A percentile compares a stretch with the other conserved stretches of the same genome.
Evolutionary conservation across 2,113 vertebrate genomes (phyloP).

Genomic region (Hystrix brachyura): DNA sequence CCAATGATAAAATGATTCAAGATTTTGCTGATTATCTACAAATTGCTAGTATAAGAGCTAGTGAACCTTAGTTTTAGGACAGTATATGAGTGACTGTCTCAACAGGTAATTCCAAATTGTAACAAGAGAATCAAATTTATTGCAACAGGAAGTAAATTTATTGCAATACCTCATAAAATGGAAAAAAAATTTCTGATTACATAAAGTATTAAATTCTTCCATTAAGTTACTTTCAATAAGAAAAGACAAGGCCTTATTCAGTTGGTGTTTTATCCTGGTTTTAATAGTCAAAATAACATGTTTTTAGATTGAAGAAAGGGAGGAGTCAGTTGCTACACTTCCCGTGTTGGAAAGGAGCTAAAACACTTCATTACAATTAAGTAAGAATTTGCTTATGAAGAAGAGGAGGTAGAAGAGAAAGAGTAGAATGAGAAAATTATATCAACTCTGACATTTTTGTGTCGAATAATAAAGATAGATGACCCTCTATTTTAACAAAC

Average conservation of each 20-base stretch:
- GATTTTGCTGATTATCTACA: not conserved
- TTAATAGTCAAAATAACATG: conserved; percentile 25
- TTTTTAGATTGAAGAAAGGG: not conserved
- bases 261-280: not conserved
- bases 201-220: conserved; percentile 24
- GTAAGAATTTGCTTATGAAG: not conserved
- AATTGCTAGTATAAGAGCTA: not conserved
- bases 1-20: conserved; percentile 25
- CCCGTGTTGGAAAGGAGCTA: not conserved
- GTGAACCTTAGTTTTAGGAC: not conserved
- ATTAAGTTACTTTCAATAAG: conserved; percentile 15
- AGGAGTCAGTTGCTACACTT: not conserved
- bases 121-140: not conserved
- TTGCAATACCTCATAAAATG: not conserved
- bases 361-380: not conserved
- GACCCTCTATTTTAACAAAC: not conserved
- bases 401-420: not conserved
- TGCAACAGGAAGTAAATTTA: conserved; percentile 2
- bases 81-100: not conserved
- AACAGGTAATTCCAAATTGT: not conserved
- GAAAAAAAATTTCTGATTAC: not conserved
- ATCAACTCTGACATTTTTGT: not conserved
- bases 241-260: not conserved
- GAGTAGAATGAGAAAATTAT: not conserved
- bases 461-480: not conserved